Evolutionary conservation across 2,888 invertebrate species (phyloP), one percentile per base, ranked within the genome.

Genomic region (Exocentrus adspersus): DNA sequence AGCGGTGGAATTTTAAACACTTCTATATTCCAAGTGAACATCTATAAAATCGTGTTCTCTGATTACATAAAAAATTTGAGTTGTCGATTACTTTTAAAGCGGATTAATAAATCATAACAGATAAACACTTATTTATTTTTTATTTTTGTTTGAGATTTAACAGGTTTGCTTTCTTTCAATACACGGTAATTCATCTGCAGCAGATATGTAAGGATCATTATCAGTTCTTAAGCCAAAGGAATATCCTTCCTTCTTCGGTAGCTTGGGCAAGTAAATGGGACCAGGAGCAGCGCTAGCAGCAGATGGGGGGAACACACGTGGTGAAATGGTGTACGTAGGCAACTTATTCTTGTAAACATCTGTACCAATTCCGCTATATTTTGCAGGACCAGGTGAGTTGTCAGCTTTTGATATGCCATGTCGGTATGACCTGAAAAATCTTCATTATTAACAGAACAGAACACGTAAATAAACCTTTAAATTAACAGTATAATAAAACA

Each of bases 151-250:
- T 12, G 9, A 57, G 32, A 46, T 46, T 57, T 57, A 57, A 32
- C 57, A 57, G 19, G 30, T 57, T 16, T 57, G 45, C 19, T 57
- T n/a, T 45, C 46, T 45, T 6, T 46, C 17, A 14, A 41, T 60
- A 67, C 71, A 71, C 5, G 69, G 69, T 68, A 71, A 67, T 50
- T 86, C 85, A 76, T 89, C 89, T 61, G 86, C 85, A 21, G 85
- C 84, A 53, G 87, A 85, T 70, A 89, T 84, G 79, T 88, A 86
- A 7, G 88, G 86, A 37, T 85, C 83, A 16, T 83, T 85, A 78
- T 88, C 87, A 66, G 84, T 84, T 48, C 88, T 87, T 14, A 84
- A 83, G 21, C 90, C 89, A 77, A 89, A 89, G 20, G 89, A 87
- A 74, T 85, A 89, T 28, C 85, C 80, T 75, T 30, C 80, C 12